phyloP scores from a whole-genome alignment of 1,140 invertebrate species.

The Saccostrea echinata region DNA sequence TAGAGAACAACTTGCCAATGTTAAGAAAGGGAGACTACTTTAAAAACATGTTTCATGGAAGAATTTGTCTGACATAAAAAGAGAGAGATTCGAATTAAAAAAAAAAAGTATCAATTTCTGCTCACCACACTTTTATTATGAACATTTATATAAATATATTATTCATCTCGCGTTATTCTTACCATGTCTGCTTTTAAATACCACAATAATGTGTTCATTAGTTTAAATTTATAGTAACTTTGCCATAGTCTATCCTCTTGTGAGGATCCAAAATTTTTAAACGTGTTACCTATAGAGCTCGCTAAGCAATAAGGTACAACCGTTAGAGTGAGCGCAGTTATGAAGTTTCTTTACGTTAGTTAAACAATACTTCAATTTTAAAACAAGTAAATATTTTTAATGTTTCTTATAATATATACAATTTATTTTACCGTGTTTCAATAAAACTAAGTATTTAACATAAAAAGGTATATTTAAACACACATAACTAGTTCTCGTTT shows the following conservation, averaged over 20 bases:
- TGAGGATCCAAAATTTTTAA: not conserved
- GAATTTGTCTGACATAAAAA: too few relatives aligned
- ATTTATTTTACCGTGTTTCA: not conserved
- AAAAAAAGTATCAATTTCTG: too few relatives aligned
- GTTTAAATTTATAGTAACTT: too few relatives aligned
- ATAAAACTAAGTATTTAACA: not conserved
- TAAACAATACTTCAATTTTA: not conserved
- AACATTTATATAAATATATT: not conserved
- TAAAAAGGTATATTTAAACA: not conserved
- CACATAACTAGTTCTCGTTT: not conserved
- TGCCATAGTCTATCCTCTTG: not conserved
- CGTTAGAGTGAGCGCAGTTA: slow-evolving; percentile 17
- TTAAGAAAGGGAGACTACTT: too few relatives aligned
- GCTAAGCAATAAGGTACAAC: not conserved
- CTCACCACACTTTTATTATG: too few relatives aligned
- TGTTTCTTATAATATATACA: not conserved
- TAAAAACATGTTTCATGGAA: too few relatives aligned
- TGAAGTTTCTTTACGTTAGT: not conserved
- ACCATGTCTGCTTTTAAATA: too few relatives aligned
- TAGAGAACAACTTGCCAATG: too few relatives aligned
- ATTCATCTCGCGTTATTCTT: not conserved
- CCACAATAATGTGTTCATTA: too few relatives aligned
- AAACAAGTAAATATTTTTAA: not conserved
- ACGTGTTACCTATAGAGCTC: slow-evolving; percentile 26
- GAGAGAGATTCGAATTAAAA: too few relatives aligned